These are phyloP conservation scores for Leucophenga maculata DNA, from an alignment of 2,888 invertebrate species.

Conservation along the genomic window DNA sequence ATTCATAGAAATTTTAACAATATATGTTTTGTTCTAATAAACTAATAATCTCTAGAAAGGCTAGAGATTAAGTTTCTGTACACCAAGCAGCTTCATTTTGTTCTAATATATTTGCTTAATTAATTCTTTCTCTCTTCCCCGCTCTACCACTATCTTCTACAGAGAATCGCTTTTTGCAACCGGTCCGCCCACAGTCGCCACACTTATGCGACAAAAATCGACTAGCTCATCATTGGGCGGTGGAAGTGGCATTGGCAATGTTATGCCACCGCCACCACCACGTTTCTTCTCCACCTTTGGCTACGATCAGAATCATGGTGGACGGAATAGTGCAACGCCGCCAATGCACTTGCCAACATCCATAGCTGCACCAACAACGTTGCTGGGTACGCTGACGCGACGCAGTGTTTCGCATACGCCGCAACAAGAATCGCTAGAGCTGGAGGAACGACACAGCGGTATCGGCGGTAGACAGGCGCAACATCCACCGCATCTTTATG, in stretches of 20 bases:
- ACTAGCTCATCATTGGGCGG: slow-evolving; percentile 65
- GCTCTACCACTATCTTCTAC: slow-evolving; percentile 6
- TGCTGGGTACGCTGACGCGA: slow-evolving; percentile 54
- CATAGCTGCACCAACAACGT: slow-evolving; percentile 32
- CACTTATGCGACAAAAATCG: slow-evolving; percentile 68
- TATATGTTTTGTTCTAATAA: no score
- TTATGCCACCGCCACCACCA: slow-evolving; percentile 56
- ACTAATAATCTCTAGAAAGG: no score
- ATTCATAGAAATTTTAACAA: no score
- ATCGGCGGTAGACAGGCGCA: slow-evolving; percentile 36
- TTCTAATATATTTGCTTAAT: neutral
- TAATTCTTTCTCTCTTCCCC: slow-evolving; percentile 28
- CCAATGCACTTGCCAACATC: slow-evolving; percentile 42
- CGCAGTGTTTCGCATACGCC: slow-evolving; percentile 55
- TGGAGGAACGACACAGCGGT: slow-evolving; percentile 65
- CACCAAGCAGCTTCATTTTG: neutral
- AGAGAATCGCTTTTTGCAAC: slow-evolving; percentile 70
- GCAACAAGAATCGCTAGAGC: slow-evolving; percentile 62
- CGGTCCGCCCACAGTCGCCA: slow-evolving; percentile 52
- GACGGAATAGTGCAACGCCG: slow-evolving; percentile 30
- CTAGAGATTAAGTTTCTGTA: neutral
- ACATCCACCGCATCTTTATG: slow-evolving; percentile 49
- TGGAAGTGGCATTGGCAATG: slow-evolving; percentile 47
- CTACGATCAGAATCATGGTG: slow-evolving; percentile 61
- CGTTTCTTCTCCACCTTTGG: slow-evolving; percentile 72